Percentiles rank a stretch among this genome's conserved stretches.
These are phyloP conservation scores for Melanerpes aurifrons DNA, from an alignment of 2,113 vertebrate genomes.

Conservation along the genomic window DNA sequence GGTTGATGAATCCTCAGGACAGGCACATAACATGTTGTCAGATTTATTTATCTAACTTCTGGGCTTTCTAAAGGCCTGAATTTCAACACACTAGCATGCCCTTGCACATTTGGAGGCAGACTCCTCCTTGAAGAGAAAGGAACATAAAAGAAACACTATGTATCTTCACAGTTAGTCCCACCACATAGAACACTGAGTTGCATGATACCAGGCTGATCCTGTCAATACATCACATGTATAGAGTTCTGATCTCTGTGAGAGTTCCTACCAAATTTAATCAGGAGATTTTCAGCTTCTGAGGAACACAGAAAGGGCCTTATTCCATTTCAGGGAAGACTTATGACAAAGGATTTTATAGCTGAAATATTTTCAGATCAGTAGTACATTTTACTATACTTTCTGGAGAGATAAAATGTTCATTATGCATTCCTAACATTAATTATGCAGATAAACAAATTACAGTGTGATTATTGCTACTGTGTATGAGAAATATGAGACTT, in stretches of 20 bases:
- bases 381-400: background rate
- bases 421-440: background rate
- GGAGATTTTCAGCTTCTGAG: background rate
- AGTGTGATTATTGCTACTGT: background rate
- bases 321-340: background rate
- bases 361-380: background rate
- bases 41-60: background rate
- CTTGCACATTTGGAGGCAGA: background rate
- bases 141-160: background rate
- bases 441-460: background rate
- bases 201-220: fast-evolving
- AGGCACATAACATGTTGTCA: background rate
- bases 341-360: background rate
- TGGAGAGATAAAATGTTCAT: background rate
- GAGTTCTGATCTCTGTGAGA: background rate
- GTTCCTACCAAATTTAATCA: background rate
- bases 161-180: background rate
- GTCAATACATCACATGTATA: background rate
- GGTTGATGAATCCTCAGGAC: background rate
- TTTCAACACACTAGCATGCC: background rate
- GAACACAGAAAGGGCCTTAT: background rate
- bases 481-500: background rate
- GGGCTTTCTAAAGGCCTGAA: background rate
- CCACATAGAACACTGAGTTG: background rate
- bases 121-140: background rate